These are phyloP conservation scores for Pteropus alecto DNA, from an alignment of 2,113 vertebrate genomes.

Conservation along the genomic window DNA sequence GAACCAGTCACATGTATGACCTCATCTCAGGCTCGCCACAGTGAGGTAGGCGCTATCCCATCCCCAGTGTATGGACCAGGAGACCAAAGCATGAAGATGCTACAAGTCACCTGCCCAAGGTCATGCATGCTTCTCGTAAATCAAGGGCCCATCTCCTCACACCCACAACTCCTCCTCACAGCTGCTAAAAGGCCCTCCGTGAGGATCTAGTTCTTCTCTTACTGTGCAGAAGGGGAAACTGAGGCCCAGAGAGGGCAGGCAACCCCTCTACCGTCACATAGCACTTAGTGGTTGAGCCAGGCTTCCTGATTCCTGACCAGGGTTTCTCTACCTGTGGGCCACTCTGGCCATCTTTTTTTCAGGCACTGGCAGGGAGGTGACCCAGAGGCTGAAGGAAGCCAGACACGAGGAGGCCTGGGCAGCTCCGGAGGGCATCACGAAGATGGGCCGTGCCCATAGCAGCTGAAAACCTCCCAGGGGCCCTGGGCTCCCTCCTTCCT, in stretches of 20 bases:
- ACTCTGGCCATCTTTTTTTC: background rate
- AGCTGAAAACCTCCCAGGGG: background rate
- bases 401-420: background rate
- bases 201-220: background rate
- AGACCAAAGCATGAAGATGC: background rate
- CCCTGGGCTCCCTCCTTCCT: background rate
- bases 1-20: fast-evolving
- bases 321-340: too few relatives aligned
- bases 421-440: background rate
- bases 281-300: background rate
- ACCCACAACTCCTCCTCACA: background rate
- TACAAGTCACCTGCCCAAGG: background rate
- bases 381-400: too few relatives aligned
- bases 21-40: background rate
- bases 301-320: background rate
- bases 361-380: background rate
- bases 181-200: too few relatives aligned
- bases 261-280: background rate
- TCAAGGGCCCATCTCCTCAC: background rate
- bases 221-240: background rate
- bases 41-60: background rate
- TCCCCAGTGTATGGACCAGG: background rate
- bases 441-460: background rate
- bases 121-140: background rate
- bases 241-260: background rate